Base-by-base conservation (phyloP, 2,888 invertebrate species). In the Blomia tropicalis region DNA sequence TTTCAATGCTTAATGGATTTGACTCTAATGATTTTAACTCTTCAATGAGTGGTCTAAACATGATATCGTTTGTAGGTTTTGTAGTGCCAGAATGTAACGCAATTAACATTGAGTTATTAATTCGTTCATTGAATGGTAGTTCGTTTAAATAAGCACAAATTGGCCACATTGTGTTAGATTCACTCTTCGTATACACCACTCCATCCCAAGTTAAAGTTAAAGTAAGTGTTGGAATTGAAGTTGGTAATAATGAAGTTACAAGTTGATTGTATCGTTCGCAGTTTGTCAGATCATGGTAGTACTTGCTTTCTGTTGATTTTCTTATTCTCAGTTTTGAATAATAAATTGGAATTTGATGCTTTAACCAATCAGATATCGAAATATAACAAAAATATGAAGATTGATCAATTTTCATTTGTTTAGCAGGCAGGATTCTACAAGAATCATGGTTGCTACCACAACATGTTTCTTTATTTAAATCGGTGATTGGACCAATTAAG, bases 201-300 rank as follows among this genome's bases (percentile, higher is more conserved):
- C 47, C 47, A n/a, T 47, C 47, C 47, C 47, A 47, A 25, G 47
- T 47, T 7, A 47, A 25, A 11, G 47, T 47, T n/a, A 47, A 47
- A 47, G 47, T 47, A 5, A 47, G 47, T 4, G 47, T 23, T 11
- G 22, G 22, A 19, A 23, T 47, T 47, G 22, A 23, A 25, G 5
- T 11, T 47, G 47, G 7, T 47, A 7, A 25, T 25, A 7, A 25
- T 47, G 47, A 47, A n/a, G n/a, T n/a, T n/a, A n/a, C n/a, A n/a
- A n/a, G n/a, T 47, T 47, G 22, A n/a, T n/a, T 4, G n/a, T 47
- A 25, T 47, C 47, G 47, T 25, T 47, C 47, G 5, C 7, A 23
- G n/a, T 25, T 47, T 4, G 47, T 5, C 17, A 47, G 17, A 47
- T 47, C 47, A n/a, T 47, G 47, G 47, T 11, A 47, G n/a, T 11